phyloP scores from a whole-genome alignment of 2,113 vertebrate species.

The Collichthys lucidus region DNA sequence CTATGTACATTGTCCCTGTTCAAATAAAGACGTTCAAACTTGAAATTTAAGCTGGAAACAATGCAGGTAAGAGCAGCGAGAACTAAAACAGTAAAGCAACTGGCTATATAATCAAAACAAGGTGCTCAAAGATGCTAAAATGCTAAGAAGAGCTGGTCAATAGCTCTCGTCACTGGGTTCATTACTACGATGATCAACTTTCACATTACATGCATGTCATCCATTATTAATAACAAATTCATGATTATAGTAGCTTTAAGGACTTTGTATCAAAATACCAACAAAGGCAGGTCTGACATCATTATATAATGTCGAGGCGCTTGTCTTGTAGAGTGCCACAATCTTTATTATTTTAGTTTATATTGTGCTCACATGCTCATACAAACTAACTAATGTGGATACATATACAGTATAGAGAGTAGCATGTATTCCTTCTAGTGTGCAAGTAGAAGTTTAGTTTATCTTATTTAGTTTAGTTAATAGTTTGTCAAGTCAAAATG shows the following conservation, averaged over 20 bases:
- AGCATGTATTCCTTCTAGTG: background rate
- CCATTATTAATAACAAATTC: background rate
- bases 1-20: too few relatives aligned
- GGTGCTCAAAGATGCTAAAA: background rate
- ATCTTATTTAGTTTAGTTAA: too few relatives aligned
- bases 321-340: background rate
- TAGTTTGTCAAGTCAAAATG: background rate
- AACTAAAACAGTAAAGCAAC: background rate
- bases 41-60: background rate
- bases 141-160: too few relatives aligned
- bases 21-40: too few relatives aligned
- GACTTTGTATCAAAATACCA: background rate
- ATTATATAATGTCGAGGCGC: background rate
- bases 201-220: background rate
- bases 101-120: background rate
- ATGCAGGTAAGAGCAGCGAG: background rate
- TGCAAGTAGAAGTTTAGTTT: background rate
- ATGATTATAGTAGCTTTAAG: background rate
- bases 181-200: background rate
- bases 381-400: background rate
- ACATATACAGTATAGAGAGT: too few relatives aligned
- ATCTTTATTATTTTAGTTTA: background rate
- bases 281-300: background rate
- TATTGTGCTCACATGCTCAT: background rate
- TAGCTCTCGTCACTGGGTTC: background rate